Evolutionary conservation across 2,888 invertebrate genomes (phyloP).

Genomic region (Drosophila peninsularis): DNA sequence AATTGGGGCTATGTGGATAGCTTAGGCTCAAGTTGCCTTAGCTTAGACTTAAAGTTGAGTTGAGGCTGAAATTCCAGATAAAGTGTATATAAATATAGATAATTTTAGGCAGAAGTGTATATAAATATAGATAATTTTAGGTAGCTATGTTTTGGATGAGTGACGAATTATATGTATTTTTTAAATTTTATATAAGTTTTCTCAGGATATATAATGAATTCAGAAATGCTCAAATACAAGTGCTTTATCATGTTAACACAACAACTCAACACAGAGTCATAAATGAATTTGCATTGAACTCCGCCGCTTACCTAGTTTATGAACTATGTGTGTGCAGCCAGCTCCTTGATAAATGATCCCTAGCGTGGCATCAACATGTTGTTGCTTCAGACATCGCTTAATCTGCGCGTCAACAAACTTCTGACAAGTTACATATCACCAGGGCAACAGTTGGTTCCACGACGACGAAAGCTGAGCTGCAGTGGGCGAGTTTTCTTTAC

Average conservation of each 20-base stretch:
- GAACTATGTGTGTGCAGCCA: constrained; percentile 27
- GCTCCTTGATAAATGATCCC: constrained; percentile 68
- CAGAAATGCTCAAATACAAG: constrained; percentile 5
- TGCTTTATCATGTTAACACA: constrained; percentile 31
- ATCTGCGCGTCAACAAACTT: constrained; percentile 76
- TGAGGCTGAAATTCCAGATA: neutral
- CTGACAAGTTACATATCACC: constrained; percentile 76
- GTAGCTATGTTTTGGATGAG: too few species aligned
- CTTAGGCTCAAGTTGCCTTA: too few species aligned
- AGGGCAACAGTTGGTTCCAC: constrained; percentile 69
- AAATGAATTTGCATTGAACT: constrained; percentile 30
- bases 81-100: too few species aligned
- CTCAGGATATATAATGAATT: neutral
- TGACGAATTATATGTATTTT: too few species aligned
- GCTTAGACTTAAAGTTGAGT: neutral
- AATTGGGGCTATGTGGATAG: constrained; percentile 3
- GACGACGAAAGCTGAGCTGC: constrained; percentile 11
- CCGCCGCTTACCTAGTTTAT: constrained; percentile 18
- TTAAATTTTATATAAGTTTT: neutral
- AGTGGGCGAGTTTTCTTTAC: too few species aligned
- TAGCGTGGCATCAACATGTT: constrained; percentile 51
- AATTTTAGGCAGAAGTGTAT: too few species aligned
- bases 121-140: too few species aligned
- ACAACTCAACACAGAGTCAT: constrained; percentile 35
- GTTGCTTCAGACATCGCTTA: constrained; percentile 58